phyloP scores from a whole-genome alignment of 2,113 vertebrate species.

The Cariama cristata region DNA sequence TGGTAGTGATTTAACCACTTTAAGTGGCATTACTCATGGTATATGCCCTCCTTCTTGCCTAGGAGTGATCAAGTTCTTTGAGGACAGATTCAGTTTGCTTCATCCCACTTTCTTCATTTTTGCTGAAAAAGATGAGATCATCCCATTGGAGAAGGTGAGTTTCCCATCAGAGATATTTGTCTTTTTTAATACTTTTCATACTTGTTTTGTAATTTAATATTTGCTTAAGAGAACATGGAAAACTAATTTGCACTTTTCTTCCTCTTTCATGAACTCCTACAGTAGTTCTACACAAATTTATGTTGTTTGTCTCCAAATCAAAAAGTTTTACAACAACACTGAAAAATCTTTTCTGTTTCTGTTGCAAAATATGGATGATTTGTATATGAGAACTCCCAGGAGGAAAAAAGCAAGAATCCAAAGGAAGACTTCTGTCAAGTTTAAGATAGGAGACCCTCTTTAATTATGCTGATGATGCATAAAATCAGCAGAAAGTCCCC shows the following conservation, averaged over 20 bases:
- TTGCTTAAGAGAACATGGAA: not conserved
- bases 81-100: conserved; percentile 78
- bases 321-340: not conserved
- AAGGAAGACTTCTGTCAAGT: not conserved
- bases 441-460: not conserved
- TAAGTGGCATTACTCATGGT: not conserved
- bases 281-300: not conserved
- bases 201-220: not conserved
- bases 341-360: not conserved
- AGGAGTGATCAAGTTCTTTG: conserved; percentile 84
- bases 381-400: not conserved
- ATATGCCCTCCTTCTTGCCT: not conserved
- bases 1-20: not conserved
- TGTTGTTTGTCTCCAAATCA: not conserved
- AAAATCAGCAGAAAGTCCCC: not conserved
- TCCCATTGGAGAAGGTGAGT: conserved; percentile 86
- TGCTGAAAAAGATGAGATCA: conserved; percentile 82
- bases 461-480: not conserved
- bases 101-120: conserved; percentile 92
- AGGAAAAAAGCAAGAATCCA: not conserved
- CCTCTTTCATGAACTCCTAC: not conserved
- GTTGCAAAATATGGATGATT: not conserved
- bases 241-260: not conserved
- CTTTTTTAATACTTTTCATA: not conserved
- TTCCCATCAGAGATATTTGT: not conserved